phyloP scores from a whole-genome alignment of 2,888 invertebrate species.

The Phengaris arion region DNA sequence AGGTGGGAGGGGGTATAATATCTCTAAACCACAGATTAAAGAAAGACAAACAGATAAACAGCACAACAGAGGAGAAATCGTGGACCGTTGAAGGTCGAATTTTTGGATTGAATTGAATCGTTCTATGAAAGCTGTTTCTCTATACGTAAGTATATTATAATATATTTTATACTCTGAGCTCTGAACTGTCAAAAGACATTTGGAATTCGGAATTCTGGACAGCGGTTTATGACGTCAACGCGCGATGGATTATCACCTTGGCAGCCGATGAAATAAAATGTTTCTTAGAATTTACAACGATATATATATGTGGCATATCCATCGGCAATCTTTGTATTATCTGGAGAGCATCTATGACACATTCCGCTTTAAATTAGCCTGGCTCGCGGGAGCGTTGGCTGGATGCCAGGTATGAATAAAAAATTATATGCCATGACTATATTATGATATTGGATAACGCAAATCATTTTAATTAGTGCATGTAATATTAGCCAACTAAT shows the following conservation, averaged over 20 bases:
- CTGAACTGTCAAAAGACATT: background rate
- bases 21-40: too few species aligned
- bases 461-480: constrained; percentile 2
- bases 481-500: background rate
- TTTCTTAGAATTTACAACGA: constrained; percentile 11
- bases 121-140: too few species aligned
- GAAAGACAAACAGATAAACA: too few species aligned
- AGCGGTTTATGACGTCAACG: background rate
- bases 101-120: too few species aligned
- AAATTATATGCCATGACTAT: constrained; percentile 40
- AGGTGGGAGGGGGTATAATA: too few species aligned
- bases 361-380: constrained; percentile 69
- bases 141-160: too few species aligned
- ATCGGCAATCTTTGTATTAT: constrained; percentile 49
- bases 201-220: background rate
- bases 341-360: constrained; percentile 61
- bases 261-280: constrained; percentile 12
- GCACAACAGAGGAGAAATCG: too few species aligned
- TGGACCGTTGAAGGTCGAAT: too few species aligned
- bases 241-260: background rate
- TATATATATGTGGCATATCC: constrained; percentile 27
- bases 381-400: constrained; percentile 62
- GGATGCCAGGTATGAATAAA: constrained; percentile 59
- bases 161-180: too few species aligned
- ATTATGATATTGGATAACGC: constrained; percentile 11